Evolutionary conservation across 2,113 vertebrate genomes (phyloP).

Genomic region (Centrocercus urophasianus): DNA sequence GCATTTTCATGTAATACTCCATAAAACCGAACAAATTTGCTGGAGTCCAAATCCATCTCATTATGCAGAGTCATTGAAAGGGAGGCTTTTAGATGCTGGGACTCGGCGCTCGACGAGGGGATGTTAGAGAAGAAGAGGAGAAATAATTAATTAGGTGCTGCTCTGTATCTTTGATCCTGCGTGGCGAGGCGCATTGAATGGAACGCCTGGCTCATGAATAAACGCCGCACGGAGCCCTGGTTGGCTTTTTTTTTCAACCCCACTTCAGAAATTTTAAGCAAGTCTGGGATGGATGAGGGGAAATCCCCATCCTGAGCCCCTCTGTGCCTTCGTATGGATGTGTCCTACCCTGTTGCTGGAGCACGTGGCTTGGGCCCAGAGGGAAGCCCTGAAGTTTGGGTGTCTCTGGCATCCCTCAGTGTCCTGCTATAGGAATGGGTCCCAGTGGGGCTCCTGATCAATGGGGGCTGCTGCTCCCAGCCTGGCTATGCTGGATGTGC

Average conservation of each 20-base stretch:
- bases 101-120: background rate
- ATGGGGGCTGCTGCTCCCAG: background rate
- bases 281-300: background rate
- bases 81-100: conserved; percentile 38
- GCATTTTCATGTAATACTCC: conserved; percentile 40
- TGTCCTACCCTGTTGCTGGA: background rate
- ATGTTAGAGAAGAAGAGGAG: conserved; percentile 37
- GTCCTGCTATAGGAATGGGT: background rate
- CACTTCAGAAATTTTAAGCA: background rate
- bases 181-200: conserved; percentile 29
- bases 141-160: conserved; percentile 70
- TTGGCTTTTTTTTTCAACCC: background rate
- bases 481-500: fast-evolving
- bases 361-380: background rate
- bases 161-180: conserved; percentile 64
- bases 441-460: fast-evolving
- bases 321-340: background rate
- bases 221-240: background rate
- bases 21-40: conserved; percentile 63
- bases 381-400: background rate
- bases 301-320: background rate
- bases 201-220: conserved; percentile 44
- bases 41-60: conserved; percentile 60
- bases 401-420: fast-evolving
- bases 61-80: conserved; percentile 44